Conservation (phyloP, 2,888 invertebrate genomes). For the Tipula lateralis region DNA sequence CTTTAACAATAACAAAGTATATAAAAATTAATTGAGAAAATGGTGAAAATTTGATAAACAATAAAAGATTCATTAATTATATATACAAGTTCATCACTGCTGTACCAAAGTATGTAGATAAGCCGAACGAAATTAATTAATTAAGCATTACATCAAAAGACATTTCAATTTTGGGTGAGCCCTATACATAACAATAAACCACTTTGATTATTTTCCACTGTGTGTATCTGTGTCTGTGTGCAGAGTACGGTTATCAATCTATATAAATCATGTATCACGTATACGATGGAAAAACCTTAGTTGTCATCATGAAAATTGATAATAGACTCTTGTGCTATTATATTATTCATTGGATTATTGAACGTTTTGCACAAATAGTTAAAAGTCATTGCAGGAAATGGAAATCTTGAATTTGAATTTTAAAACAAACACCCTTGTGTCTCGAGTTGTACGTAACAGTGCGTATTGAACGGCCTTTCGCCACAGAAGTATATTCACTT, state of each 20-base stretch:
- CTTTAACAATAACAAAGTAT: not conserved
- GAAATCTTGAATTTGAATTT: not conserved
- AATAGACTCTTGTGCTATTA: not conserved
- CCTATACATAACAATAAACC: not conserved
- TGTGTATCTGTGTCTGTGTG: too few species aligned
- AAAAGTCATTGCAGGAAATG: not conserved
- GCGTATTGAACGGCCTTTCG: too few species aligned
- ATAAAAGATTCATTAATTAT: slow-evolving; percentile 12
- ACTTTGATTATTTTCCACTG: not conserved
- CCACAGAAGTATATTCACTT: too few species aligned
- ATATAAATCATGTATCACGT: not conserved
- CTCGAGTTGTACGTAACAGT: too few species aligned
- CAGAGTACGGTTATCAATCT: not conserved
- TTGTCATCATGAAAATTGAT: not conserved
- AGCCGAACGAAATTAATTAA: slow-evolving; percentile 19
- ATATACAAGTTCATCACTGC: not conserved
- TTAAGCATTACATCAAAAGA: slow-evolving; percentile 2
- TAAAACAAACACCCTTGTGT: too few species aligned
- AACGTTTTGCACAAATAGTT: not conserved
- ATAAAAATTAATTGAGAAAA: not conserved
- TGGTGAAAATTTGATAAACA: not conserved
- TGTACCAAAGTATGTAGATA: not conserved
- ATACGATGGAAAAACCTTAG: not conserved
- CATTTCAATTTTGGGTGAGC: not conserved
- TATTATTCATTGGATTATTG: slow-evolving; percentile 19